A percentile compares a stretch with the other conserved stretches of the same genome.
These are phyloP conservation scores for Hyles vespertilio DNA, from an alignment of 1,140 invertebrate genomes.

Conservation along the genomic window DNA sequence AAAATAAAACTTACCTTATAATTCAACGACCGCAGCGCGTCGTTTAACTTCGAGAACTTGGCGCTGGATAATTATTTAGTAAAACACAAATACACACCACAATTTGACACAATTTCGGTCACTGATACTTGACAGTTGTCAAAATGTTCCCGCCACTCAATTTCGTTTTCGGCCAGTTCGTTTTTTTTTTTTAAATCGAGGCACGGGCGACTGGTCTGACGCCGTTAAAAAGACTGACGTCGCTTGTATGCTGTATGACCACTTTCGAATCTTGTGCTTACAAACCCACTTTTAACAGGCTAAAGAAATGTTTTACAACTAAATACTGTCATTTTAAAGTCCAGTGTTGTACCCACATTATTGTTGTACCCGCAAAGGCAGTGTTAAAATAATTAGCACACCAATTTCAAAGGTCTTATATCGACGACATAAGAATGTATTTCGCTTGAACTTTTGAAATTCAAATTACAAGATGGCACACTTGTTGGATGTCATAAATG, in stretches of 20 bases:
- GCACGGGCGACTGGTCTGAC: constrained; percentile 27
- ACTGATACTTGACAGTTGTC: constrained; percentile 36
- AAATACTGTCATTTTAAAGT: too few species aligned
- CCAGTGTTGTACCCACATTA: too few species aligned
- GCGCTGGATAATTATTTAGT: not conserved
- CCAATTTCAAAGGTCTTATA: not conserved
- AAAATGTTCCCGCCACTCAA: constrained; percentile 36
- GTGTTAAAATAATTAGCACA: too few species aligned
- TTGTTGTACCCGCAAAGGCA: too few species aligned
- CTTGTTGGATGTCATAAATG: constrained; percentile 3
- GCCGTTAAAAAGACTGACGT: constrained; percentile 34
- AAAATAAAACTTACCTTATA: constrained; percentile 5
- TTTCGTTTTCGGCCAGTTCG: constrained; percentile 23
- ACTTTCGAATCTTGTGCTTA: constrained; percentile 43
- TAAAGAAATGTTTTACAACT: too few species aligned
- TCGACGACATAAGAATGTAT: not conserved
- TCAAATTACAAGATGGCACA: constrained; percentile 6
- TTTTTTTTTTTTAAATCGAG: constrained; percentile 23
- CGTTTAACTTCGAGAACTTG: not conserved
- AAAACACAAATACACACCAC: constrained; percentile 2
- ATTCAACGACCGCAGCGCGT: constrained; percentile 5
- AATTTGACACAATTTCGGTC: constrained; percentile 4
- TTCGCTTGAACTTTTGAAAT: not conserved
- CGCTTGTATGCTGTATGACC: constrained; percentile 23
- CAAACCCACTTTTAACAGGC: not conserved